Evolutionary conservation across 2,888 invertebrate genomes (phyloP), one percentile per base, ranked within the genome.

Genomic region (Ectemnius cavifrons): DNA sequence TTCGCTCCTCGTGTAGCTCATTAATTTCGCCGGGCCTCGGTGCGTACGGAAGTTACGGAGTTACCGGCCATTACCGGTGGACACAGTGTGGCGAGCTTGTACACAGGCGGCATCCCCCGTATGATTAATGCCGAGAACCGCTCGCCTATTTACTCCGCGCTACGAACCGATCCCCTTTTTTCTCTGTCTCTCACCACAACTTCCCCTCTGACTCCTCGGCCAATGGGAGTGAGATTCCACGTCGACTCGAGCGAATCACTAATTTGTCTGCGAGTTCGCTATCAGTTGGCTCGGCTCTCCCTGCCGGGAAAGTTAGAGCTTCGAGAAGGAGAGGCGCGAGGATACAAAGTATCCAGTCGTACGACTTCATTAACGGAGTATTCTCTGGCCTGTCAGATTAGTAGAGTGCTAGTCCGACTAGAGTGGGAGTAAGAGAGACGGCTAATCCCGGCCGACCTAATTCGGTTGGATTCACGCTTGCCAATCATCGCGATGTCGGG

Each of bases 11-110:
- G 71, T 73, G 73, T 83, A 83, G 58, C 83, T 78, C 82, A 80
- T 82, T 82, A 82, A 81, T 78, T 72, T 37, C 37, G 37, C 37
- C 6, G 37, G 37, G 11, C 68, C 73, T 74, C 65, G 64, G 45
- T 74, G 57, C 59, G 75, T 71, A 76, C 78, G 80, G 83, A 82
- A 82, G 81, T 82, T 67, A 65, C 67, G 78, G 67, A 63, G 74
- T 74, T 71, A 76, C 78, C 62, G 62, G 75, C 82, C 66, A 82
- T 82, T 82, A 80, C 72, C 62, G 60, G 68, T 56, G 67, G 77
- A 77, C 73, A 82, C 58, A 75, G 73, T 79, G 71, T 37, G 37
- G 37, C 37, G 37, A 37, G 11, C 37, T 37, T 37, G 37, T 37
- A 73, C 64, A 65, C 61, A 81, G 63, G 52, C 62, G 64, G 74